These are phyloP conservation scores for Tenodera sinensis DNA, from an alignment of 2,888 invertebrate species.

Conservation along the genomic window DNA sequence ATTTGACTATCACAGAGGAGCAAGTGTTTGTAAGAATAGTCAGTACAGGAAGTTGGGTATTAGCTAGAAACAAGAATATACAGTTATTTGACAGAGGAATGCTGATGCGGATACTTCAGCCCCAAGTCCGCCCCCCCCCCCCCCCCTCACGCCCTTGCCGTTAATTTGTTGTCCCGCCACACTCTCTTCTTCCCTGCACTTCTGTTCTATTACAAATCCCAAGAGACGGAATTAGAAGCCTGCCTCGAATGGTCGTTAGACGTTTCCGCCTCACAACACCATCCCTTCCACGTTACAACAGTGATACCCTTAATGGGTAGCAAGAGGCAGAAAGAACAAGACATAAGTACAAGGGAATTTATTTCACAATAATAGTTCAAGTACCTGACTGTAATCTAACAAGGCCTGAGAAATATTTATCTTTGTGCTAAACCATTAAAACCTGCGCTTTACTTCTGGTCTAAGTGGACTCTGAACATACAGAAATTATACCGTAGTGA, in stretches of 20 bases:
- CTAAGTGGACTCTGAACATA: no score
- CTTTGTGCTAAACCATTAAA: no score
- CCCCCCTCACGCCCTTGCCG: neutral
- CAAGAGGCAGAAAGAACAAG: neutral
- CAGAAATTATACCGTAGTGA: no score
- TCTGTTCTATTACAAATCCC: constrained; percentile 2
- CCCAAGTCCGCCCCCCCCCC: no score
- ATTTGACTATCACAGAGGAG: no score
- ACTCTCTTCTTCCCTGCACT: neutral
- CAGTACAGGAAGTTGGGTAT: no score
- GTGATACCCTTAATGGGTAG: neutral
- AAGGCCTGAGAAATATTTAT: no score
- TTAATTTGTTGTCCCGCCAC: neutral
- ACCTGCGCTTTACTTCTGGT: no score
- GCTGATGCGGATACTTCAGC: neutral
- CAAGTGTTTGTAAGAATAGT: no score
- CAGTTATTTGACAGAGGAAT: neutral
- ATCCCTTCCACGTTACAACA: neutral
- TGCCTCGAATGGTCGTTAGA: neutral
- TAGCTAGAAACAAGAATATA: neutral
- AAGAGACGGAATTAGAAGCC: neutral
- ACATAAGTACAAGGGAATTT: neutral
- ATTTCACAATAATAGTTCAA: neutral
- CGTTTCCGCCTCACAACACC: neutral
- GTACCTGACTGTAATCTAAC: no score